Base-by-base conservation (phyloP, 2,888 invertebrate species). In the Melanchra persicariae region DNA sequence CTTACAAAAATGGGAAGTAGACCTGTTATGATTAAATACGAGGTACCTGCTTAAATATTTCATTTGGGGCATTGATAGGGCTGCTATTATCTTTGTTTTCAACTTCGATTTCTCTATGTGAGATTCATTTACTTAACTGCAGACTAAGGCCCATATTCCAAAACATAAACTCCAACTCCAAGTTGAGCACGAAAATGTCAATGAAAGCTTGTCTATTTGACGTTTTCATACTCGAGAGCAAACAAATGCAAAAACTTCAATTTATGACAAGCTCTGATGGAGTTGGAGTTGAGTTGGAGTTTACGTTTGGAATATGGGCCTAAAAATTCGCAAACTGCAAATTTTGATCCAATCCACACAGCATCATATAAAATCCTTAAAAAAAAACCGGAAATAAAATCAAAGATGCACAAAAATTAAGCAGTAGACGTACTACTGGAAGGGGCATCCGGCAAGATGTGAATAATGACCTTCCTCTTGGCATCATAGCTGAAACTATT, bases 401-500 rank as follows among this genome's bases (percentile, higher is more conserved):
- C 34, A 55, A 49, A 26, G 8, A 59, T 3, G 43, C 1, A 40
- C 5, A 62, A 60, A 40, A 49, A 43, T 83, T 88, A 92, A 17
- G 91, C 63, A 24, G 81, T 84, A 2, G 83, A 83, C 6, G 77
- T 85, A 34, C 87, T 81, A n/a, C 37, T 74, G 45, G 81, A 24
- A 0, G 94, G 94, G 24, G 94, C 94, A 83, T 98, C 97, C 0
- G 98, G 97, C 62, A 98, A 95, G 9, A 97, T 97, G 89, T 99
- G 99, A 59, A 99, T 93, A 84, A 99, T 99, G 37, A 98, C 96
- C 90, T 98, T 99, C 62, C 98, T 96, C 87, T 97, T 97, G 5
- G 97, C 89, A 93, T 99, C 99, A 85, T 98, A 99, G 0, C 96
- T 96, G 90, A 99, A 99, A 85, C 98, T 97, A 91, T 99, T 99